Evolutionary conservation across 2,797 vertebrate genomes (phyloP), one percentile per base, ranked within the genome.

Genomic region (Hafferia zeledoni): DNA sequence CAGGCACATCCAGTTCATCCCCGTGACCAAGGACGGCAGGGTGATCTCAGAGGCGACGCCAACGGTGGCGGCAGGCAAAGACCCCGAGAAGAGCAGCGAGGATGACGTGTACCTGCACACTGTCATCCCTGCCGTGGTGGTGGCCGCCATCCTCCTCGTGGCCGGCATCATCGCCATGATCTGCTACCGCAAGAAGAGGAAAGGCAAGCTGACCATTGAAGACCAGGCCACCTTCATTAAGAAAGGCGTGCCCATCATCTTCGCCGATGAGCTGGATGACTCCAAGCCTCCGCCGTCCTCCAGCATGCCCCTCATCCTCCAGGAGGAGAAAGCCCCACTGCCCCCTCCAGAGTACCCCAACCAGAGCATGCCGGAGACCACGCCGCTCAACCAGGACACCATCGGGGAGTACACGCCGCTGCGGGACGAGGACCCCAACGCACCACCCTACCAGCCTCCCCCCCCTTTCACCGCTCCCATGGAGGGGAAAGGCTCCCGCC

Each of bases 151-250:
- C 85, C 96, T 99, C 83, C 97, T 99, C 0, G 99, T 99, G 15
- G 99, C 99, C 0, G 99, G 99, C 55, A 99, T 99, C 93, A 99
- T 99, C 1, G 99, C 99, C 20, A 99, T 99, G 99, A 99, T 99
- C 93, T 99, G 99, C 97, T 99, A 99, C 93, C 98, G 99, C 67
- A 99, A 99, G 98, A 99, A 99, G 83, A 98, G 99, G 63, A 99
- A 99, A 98, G 99, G 99, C 88, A 99, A 99, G 94, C 98, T 99
- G 78, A 99, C 99, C 46, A 99, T 99, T 0, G 99, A 99, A 98
- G 99, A 99, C 96, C 99, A 99, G 97, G 99, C 99, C 61, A 99
- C 99, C 67, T 99, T 99, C 97, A 99, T 99, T 92, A 99, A 99
- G 95, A 99, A 99, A 28, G 99, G 99, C 0, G 99, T 99, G 74